These are phyloP conservation scores for Pteromalus puparum DNA, from an alignment of 1,140 invertebrate species.

Conservation along the genomic window DNA sequence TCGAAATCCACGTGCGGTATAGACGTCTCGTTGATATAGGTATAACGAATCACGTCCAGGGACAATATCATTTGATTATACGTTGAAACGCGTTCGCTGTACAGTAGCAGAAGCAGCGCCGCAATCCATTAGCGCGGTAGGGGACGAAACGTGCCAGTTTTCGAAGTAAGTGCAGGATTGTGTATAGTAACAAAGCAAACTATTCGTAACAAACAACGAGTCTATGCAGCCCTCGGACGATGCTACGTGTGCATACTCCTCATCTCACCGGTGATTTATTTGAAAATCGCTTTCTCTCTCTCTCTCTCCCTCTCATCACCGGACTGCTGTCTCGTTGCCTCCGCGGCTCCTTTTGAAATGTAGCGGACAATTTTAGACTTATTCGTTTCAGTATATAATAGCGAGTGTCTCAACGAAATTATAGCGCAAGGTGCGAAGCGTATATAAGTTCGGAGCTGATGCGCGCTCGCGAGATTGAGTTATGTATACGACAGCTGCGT, in stretches of 20 bases:
- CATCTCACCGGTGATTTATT: conserved; percentile 37
- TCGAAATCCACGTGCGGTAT: too few relatives aligned
- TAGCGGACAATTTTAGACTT: not conserved
- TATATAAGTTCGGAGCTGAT: not conserved
- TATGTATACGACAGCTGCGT: not conserved
- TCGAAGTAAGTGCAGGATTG: conserved; percentile 36
- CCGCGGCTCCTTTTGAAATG: conserved; percentile 6
- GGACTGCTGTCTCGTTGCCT: too few relatives aligned
- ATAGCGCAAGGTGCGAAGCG: not conserved
- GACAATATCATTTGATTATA: conserved; percentile 47
- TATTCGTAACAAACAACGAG: conserved; percentile 33
- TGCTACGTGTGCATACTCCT: not conserved
- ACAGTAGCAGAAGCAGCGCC: conserved; percentile 1
- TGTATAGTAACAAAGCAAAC: conserved; percentile 2
- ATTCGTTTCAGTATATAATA: not conserved
- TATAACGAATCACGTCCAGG: not conserved
- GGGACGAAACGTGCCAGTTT: not conserved
- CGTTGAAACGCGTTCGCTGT: not conserved
- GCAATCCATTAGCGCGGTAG: not conserved
- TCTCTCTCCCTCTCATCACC: too few relatives aligned
- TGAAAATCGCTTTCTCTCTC: conserved; percentile 36
- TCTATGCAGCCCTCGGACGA: not conserved
- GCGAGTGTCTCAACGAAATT: not conserved
- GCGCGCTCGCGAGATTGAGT: not conserved
- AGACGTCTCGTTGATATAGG: too few relatives aligned